phyloP scores from a whole-genome alignment of 2,888 invertebrate genomes.

The Protophormia terraenovae region DNA sequence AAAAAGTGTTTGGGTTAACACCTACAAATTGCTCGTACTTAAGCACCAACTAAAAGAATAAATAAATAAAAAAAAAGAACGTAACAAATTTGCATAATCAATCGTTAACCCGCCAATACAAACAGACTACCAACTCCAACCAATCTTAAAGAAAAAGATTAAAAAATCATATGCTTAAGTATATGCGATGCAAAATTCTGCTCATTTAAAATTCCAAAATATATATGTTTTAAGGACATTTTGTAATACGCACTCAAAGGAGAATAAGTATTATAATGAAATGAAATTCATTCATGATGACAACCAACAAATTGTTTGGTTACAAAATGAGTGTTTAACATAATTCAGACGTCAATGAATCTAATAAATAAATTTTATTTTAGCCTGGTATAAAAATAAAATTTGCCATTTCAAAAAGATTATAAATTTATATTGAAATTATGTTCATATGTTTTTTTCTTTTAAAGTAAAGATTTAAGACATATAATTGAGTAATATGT shows the following conservation, averaged over 20 bases:
- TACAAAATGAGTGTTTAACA: not conserved
- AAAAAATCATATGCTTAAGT: not conserved
- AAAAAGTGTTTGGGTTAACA: not conserved
- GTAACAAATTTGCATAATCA: conserved; percentile 4
- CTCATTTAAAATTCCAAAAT: not conserved
- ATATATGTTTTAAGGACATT: not conserved
- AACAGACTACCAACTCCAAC: not conserved
- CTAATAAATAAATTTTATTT: not conserved
- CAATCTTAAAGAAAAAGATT: not conserved
- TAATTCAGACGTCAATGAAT: not conserved
- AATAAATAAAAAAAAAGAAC: not conserved
- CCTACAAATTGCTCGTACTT: too few species aligned
- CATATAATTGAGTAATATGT: not conserved
- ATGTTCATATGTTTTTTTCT: not conserved
- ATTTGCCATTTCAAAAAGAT: not conserved
- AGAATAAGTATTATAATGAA: not conserved
- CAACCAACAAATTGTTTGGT: not conserved
- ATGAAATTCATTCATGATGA: not conserved
- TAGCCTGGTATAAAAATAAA: not conserved
- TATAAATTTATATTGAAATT: not conserved
- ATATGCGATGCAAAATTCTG: not conserved
- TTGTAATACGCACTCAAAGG: not conserved
- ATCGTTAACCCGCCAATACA: not conserved
- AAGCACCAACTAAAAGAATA: too few species aligned
- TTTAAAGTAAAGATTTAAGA: not conserved